These are phyloP conservation scores for Oscheius sp. DNA, from an alignment of 2,888 invertebrate genomes.

Conservation along the genomic window DNA sequence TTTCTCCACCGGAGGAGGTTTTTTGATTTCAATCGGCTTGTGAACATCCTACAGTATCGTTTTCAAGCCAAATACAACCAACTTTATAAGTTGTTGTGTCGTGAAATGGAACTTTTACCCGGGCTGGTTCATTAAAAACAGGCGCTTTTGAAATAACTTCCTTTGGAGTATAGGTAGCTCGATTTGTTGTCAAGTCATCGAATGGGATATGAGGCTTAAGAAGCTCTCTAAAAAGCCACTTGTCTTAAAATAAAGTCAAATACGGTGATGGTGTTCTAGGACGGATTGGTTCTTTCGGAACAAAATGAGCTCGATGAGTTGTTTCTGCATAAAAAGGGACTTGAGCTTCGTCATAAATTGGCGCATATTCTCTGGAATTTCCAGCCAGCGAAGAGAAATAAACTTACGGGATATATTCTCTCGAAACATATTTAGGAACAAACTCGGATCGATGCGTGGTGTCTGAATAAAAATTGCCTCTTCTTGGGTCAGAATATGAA, in stretches of 20 bases:
- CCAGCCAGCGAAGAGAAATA: not conserved
- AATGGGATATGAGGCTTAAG: not conserved
- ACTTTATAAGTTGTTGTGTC: slow-evolving; percentile 4
- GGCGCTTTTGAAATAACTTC: not conserved
- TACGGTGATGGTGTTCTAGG: slow-evolving; percentile 4
- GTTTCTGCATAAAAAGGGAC: not conserved
- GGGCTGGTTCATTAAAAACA: not conserved
- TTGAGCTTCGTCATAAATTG: not conserved
- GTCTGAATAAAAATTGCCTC: not conserved
- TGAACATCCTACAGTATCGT: not conserved
- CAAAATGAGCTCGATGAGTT: not conserved
- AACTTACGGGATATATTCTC: not conserved
- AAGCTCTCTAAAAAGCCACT: not conserved
- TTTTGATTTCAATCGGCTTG: not conserved
- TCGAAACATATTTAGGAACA: not conserved
- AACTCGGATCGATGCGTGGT: slow-evolving; percentile 11
- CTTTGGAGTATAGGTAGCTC: slow-evolving; percentile 9
- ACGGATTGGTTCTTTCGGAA: not conserved
- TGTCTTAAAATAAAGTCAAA: not conserved
- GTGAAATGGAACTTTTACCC: not conserved
- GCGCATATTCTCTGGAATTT: not conserved
- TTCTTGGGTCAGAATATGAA: too few relatives aligned
- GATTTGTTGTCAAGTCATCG: not conserved
- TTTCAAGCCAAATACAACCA: not conserved
- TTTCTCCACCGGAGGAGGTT: not conserved